Evolutionary conservation across 2,888 invertebrate genomes (phyloP).

Genomic region (Asteroscopus sphinx): DNA sequence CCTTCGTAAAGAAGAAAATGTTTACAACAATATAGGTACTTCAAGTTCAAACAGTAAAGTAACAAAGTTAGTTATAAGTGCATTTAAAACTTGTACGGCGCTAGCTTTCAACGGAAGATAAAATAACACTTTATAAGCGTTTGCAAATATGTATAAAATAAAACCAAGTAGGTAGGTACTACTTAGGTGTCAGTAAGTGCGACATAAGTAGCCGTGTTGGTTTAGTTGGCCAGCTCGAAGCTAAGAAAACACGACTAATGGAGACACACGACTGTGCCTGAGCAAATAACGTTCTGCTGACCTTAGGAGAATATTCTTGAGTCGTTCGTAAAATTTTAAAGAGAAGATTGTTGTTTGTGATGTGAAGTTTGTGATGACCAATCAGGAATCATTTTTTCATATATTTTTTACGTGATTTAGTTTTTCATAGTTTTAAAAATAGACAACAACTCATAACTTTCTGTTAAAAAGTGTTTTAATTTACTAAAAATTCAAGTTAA

Average conservation of each 20-base stretch:
- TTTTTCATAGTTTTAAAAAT: no score
- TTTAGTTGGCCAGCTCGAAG: constrained; percentile 51
- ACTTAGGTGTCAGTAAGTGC: constrained; percentile 27
- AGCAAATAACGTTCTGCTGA: constrained; percentile 51
- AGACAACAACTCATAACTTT: no score
- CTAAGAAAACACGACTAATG: constrained; percentile 68
- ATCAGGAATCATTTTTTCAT: no score
- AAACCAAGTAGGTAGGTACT: constrained; percentile 31
- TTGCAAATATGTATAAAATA: constrained; percentile 34
- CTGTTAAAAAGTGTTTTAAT: no score
- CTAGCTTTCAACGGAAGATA: not conserved
- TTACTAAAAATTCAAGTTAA: no score
- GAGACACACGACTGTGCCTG: constrained; percentile 54
- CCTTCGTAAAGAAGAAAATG: no score
- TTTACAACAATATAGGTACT: no score
- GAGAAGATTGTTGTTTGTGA: no score
- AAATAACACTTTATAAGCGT: not conserved
- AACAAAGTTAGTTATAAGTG: not conserved
- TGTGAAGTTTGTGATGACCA: no score
- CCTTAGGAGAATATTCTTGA: constrained; percentile 10
- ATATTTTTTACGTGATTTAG: no score
- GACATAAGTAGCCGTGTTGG: constrained; percentile 54
- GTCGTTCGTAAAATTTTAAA: not conserved
- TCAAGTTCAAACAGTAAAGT: no score
- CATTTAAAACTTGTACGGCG: not conserved